phyloP scores from a whole-genome alignment of 2,113 vertebrate genomes.

The Macaca mulatta region DNA sequence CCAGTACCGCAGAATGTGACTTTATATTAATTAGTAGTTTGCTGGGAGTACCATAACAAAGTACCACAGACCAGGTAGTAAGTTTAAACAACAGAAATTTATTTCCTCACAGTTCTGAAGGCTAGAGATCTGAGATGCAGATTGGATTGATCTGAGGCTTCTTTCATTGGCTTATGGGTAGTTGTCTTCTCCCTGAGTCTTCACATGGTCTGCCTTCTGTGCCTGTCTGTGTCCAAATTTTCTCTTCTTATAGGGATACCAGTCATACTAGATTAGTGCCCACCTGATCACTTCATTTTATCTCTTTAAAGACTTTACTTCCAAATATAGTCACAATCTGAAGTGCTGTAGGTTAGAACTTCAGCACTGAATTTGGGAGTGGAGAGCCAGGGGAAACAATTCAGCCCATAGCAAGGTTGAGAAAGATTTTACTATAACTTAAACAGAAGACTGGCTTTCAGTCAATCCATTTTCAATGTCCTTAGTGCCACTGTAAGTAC shows the following conservation, averaged over 20 bases:
- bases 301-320: neutral
- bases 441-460: neutral
- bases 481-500: neutral
- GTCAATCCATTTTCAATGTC: neutral
- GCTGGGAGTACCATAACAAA: neutral
- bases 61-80: neutral
- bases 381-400: neutral
- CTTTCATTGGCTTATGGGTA: neutral
- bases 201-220: neutral
- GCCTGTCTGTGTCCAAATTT: neutral
- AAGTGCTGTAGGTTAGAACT: neutral
- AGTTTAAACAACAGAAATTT: neutral
- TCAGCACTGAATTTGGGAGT: neutral
- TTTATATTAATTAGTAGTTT: neutral
- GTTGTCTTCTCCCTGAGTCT: neutral
- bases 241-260: neutral
- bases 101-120: neutral
- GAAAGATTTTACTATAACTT: neutral
- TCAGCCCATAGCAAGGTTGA: neutral
- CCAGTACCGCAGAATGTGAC: neutral
- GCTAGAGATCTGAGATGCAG: neutral
- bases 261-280: neutral
- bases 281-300: neutral
- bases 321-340: neutral
- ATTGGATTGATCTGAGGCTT: neutral